Conservation (phyloP, 2,113 vertebrate species). For the Limnothrissa miodon region DNA sequence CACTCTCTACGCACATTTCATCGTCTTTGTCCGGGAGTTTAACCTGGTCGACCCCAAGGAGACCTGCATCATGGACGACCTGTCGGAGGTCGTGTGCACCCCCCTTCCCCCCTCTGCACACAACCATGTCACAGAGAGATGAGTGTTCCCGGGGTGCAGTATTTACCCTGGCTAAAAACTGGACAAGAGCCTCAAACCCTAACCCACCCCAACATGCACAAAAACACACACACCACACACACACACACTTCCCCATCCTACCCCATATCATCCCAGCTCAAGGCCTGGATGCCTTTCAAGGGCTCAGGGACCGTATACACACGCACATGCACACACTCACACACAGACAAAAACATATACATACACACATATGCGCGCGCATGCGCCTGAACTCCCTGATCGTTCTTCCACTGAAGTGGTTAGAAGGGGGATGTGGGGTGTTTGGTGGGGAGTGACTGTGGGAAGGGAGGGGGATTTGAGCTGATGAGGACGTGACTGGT, state of each 20-base stretch:
- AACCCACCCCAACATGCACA: conserved; percentile 50
- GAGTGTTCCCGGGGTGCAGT: conserved; percentile 64
- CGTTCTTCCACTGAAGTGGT: conserved; percentile 25
- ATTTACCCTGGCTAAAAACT: conserved; percentile 35
- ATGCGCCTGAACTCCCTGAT: background rate
- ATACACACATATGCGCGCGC: background rate
- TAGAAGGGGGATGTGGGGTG: conserved; percentile 34
- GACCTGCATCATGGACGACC: conserved; percentile 96
- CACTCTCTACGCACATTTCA: conserved; percentile 96
- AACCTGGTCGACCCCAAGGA: conserved; percentile 98
- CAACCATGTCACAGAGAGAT: conserved; percentile 98
- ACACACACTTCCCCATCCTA: background rate
- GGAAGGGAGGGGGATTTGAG: conserved; percentile 59
- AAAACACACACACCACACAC: background rate
- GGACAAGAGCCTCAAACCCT: conserved; percentile 30
- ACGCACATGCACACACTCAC: background rate
- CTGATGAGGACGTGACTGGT: conserved; percentile 62
- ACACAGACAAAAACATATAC: background rate
- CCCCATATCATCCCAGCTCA: background rate
- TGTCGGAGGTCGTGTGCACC: conserved; percentile 91
- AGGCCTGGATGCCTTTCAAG: conserved; percentile 9
- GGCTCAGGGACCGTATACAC: background rate
- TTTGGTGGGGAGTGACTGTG: conserved; percentile 27
- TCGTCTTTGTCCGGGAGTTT: conserved; percentile 97
- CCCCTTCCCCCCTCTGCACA: conserved; percentile 81